Conservation (phyloP, 2,888 invertebrate species). For the Malthinus flaveolus region DNA sequence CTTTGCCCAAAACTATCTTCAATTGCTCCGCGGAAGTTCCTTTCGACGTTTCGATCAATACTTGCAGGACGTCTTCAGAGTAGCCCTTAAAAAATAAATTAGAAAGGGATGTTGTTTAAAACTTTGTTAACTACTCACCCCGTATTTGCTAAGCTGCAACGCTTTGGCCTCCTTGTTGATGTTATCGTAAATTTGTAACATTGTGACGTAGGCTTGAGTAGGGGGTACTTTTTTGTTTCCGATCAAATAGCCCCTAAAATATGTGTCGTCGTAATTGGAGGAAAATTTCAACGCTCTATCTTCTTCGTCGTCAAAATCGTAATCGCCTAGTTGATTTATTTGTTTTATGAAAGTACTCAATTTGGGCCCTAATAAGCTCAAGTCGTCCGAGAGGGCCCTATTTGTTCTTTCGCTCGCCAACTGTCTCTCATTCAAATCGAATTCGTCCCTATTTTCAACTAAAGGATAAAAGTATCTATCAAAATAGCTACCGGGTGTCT, state of each 20-base stretch:
- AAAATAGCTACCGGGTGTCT: constrained; percentile 35
- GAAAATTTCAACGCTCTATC: constrained; percentile 44
- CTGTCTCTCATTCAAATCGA: neutral
- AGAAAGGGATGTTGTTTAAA: no score
- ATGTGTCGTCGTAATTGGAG: constrained; percentile 46
- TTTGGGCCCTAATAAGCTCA: constrained; percentile 43
- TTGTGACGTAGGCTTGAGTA: constrained; percentile 62
- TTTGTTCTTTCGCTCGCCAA: neutral
- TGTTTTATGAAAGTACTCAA: constrained; percentile 50
- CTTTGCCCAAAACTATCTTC: constrained; percentile 60
- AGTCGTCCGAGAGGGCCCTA: constrained; percentile 1
- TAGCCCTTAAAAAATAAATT: constrained; percentile 58
- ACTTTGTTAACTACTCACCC: constrained; percentile 59
- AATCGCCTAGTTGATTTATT: constrained; percentile 42
- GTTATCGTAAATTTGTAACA: constrained; percentile 65
- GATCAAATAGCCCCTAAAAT: constrained; percentile 44
- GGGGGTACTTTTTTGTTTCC: constrained; percentile 59
- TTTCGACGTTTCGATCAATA: constrained; percentile 59
- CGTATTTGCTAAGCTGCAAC: constrained; percentile 63
- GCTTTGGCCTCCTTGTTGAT: constrained; percentile 69
- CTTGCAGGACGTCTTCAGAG: constrained; percentile 61
- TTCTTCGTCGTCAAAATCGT: constrained; percentile 40
- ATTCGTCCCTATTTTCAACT: constrained; percentile 2
- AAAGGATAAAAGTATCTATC: constrained; percentile 27
- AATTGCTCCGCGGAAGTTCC: constrained; percentile 65